Evolutionary conservation across 2,797 vertebrate species (phyloP), one percentile per base, ranked within the genome.

Genomic region (Poeciliopsis gracilis): DNA sequence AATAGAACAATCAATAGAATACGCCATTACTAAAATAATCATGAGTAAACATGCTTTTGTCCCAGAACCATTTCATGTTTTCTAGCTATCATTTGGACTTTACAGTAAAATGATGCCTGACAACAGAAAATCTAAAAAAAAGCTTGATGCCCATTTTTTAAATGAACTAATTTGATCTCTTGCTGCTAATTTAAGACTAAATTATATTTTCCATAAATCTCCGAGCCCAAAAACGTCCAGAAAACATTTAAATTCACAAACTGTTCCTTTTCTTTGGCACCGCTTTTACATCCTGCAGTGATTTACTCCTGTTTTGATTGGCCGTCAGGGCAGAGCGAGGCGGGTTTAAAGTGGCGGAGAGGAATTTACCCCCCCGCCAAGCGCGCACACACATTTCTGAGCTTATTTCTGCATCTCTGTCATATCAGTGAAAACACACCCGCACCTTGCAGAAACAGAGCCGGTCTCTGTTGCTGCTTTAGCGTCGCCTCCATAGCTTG

Each of bases 271-370:
- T 51, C 77, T 84, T 80, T 83, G 84, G 82, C 81, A 76, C 76
- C 33, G 77, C 74, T 87, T 87, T 88, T 88, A 88, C 80, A 90
- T 87, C 86, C 75, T 73, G 74, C 78, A 15, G 3, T 78, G 77
- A 90, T 93, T 94, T 92, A 92, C 45, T 78, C 85, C 86, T 94
- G 90, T 92, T 93, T 92, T 87, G 87, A 85, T 91, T 92, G 90
- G 88, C 86, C 43, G 41, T 84, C 33, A 38, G 82, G 84, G 84
- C 73, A 77, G 82, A 86, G 82, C 72, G 82, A 77, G 88, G 33
- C 63, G 28, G 76, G 87, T 87, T 78, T 94, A 81, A 92, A 88
- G 90, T 92, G 90, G 90, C 81, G 79, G 76, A 38, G 87, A 89
- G 90, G 93, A 92, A 92, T 94, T 89, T 80, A 78, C 81, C 76